Evolutionary conservation across 1,140 invertebrate species (phyloP), one percentile per base, ranked within the genome.

Genomic region (Galleria mellonella): DNA sequence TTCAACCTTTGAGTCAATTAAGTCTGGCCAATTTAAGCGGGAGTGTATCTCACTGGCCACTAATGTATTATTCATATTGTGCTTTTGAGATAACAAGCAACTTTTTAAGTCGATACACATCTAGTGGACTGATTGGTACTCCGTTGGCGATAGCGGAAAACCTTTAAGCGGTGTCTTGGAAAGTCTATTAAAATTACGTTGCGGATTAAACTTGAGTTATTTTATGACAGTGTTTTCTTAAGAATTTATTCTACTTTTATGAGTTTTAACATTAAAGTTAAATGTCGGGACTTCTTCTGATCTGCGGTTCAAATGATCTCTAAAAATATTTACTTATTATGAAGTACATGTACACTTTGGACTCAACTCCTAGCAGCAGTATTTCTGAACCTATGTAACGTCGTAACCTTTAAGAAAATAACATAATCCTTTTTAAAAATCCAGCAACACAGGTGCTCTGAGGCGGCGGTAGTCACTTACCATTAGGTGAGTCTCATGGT

Each of bases 31-130:
- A 79, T 83, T 83, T 78, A 78, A 76, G 69, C 68, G 44, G 57
- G 13, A 37, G 66, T 61, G 62, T 70, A 68, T 66, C 54, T 54
- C 55, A 62, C 57, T 61, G 61, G 49, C 56, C 58, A 58, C 75
- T 83, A 61, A 82, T 85, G 82, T 75, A 79, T 85, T 85, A 85
- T 85, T 85, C 77, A 85, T 85, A 82, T 73, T 79, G 69, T 77
- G 74, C 79, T 77, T 83, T 83, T 83, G 72, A 83, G 81, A 85
- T 85, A 85, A 85, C 81, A 83, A 85, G 81, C 70, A 61, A 57
- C 50, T 64, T 71, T 66, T 77, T 67, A 72, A 74, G 62, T 69
- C 76, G 78, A 85, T 85, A 85, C 67, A 77, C 70, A 84, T 84
- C 81, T 83, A 79, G 73, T 49, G 61, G 66, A 59, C 70, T 69